phyloP scores from a whole-genome alignment of 2,113 vertebrate genomes.

The Stegostoma tigrinum region DNA sequence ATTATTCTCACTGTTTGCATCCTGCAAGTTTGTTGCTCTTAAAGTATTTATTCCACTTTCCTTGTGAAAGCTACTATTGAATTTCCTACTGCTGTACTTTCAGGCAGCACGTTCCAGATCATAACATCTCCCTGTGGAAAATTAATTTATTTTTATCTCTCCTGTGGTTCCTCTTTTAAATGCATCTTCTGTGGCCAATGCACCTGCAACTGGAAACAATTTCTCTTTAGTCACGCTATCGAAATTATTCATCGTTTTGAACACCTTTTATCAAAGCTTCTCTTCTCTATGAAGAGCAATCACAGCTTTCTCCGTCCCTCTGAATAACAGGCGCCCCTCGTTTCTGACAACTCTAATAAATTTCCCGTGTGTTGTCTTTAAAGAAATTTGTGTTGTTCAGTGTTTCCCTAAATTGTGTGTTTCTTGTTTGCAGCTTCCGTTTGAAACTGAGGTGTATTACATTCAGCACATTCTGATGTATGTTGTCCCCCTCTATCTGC shows the following conservation, averaged over 20 bases:
- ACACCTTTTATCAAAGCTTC: background rate
- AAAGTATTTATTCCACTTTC: background rate
- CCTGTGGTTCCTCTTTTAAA: background rate
- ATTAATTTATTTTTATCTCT: background rate
- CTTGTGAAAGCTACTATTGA: background rate
- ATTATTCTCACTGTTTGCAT: background rate
- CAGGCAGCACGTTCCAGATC: background rate
- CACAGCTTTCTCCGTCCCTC: background rate
- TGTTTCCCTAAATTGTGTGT: background rate
- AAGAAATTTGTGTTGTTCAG: background rate
- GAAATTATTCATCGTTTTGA: background rate
- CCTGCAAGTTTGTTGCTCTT: background rate
- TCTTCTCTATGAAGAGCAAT: background rate
- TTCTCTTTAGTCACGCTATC: background rate
- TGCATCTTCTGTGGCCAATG: background rate
- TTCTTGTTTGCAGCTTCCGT: slow-evolving; percentile 15
- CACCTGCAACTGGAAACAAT: background rate
- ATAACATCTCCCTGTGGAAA: background rate
- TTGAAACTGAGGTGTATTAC: slow-evolving; percentile 15
- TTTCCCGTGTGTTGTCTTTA: background rate
- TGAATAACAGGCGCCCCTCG: background rate
- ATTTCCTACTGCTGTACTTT: background rate
- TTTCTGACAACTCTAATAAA: background rate
- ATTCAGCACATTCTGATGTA: slow-evolving; percentile 12
- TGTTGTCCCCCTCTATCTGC: background rate